Conservation (phyloP, 2,797 vertebrate species). For the Nyctibius grandis region DNA sequence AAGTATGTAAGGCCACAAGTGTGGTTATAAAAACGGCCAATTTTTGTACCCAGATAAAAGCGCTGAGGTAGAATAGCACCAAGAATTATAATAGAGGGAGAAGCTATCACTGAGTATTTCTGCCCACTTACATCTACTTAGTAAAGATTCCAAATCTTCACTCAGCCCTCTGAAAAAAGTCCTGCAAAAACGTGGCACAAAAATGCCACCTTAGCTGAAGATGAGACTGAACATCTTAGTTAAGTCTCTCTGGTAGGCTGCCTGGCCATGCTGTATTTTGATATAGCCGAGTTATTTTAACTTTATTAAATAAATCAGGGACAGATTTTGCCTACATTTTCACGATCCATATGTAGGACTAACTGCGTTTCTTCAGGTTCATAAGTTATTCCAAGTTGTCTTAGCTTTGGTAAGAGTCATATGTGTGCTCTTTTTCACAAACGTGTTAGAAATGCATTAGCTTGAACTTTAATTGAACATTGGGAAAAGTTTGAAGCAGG, state of each 20-base stretch:
- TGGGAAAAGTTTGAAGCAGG: background rate
- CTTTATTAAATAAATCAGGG: background rate
- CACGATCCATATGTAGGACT: background rate
- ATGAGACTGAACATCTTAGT: background rate
- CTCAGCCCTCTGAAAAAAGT: background rate
- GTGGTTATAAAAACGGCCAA: background rate
- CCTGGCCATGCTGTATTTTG: background rate
- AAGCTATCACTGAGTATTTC: background rate
- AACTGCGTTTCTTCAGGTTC: background rate
- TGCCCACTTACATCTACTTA: background rate
- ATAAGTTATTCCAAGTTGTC: background rate
- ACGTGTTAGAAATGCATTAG: background rate
- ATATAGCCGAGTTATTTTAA: background rate
- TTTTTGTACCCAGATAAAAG: background rate
- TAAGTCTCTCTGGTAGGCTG: background rate
- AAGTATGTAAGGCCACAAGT: fast-evolving
- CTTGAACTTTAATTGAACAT: background rate
- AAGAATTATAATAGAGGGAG: background rate
- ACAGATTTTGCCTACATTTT: background rate
- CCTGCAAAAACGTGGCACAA: background rate
- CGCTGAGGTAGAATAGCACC: background rate
- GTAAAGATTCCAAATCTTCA: background rate
- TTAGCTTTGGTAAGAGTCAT: background rate
- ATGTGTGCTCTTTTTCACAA: background rate
- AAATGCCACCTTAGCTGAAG: background rate